Base-by-base conservation (phyloP, 2,113 vertebrate species). In the Zosterops borbonicus region DNA sequence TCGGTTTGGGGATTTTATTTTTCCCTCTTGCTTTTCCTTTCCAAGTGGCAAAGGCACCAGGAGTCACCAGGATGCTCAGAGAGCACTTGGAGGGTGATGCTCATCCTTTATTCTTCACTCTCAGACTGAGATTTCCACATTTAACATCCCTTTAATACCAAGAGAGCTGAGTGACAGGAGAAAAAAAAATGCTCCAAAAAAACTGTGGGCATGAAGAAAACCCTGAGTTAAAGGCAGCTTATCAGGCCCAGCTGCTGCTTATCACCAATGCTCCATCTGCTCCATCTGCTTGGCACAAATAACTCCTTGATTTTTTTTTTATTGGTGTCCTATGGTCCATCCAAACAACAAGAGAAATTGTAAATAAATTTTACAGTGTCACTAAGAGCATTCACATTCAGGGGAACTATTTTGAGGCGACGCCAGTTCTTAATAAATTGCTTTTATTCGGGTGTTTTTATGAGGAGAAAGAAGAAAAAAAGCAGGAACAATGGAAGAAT, bases 371-470 rank as follows among this genome's bases (percentile, higher is more conserved):
- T 95, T 84, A 83, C 77, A 83, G 78, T 77, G 92, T 96, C 96
- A 96, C 94, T 70, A 86, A 95, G 49, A 95, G 92, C 69, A 80
- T 94, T 90, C 70, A 73, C 92, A 95, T 91, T 44, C 78, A 95
- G 70, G 89, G 75, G 82, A 97, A 94, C 65, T 58, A 90, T 95
- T 96, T 85, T 92, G 96, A 97, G 87, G 83, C 80, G 33, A 69
- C 15, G 95, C 94, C 97, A 97, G 89, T 70, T 79, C 76, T 87
- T 96, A 91, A 91, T 96, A 94, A 96, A 95, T 92, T 88, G 81
- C 96, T 94, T 96, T 95, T 97, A 96, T 97, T 79, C 7, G 95
- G 77, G 69, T 90, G 80, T 67, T 94, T 94, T 87, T 71, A 96
- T 82, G 87, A 93, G 92, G 75, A 92, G 55, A 21, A 60, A 82